Percentiles rank a stretch among this genome's conserved stretches.
These are phyloP conservation scores for Eira barbara DNA, from an alignment of 2,113 vertebrate species.

Conservation along the genomic window DNA sequence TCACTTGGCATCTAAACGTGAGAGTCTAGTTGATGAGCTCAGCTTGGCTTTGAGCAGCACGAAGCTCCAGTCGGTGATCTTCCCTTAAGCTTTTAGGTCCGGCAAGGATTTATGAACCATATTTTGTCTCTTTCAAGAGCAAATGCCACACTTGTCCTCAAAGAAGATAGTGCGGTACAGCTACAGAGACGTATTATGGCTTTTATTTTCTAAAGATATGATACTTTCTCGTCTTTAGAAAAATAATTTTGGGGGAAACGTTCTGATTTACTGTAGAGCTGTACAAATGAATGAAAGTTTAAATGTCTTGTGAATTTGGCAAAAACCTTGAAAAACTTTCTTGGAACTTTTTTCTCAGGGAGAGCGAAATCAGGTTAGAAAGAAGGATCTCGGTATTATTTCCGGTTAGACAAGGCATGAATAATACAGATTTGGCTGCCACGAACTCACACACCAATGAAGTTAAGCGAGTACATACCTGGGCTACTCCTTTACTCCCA, in stretches of 20 bases:
- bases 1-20: conserved; percentile 48
- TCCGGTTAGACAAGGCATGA: background rate
- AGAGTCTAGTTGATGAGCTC: conserved; percentile 67
- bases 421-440: background rate
- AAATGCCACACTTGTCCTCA: conserved; percentile 69
- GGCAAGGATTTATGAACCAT: conserved; percentile 62
- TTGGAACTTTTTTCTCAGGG: conserved; percentile 25
- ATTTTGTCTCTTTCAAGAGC: conserved; percentile 72
- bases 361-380: background rate
- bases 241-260: conserved; percentile 33
- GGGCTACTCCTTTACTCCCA: background rate
- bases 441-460: background rate
- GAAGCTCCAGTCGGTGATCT: conserved; percentile 46
- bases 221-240: conserved; percentile 7
- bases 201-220: conserved; percentile 63
- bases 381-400: background rate
- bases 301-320: conserved; percentile 54
- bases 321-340: conserved; percentile 21
- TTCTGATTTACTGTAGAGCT: conserved; percentile 46
- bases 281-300: background rate
- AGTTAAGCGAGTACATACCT: background rate
- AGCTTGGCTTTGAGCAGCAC: conserved; percentile 39
- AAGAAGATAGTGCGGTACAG: background rate
- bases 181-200: conserved; percentile 19
- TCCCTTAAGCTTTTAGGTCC: conserved; percentile 69